Evolutionary conservation across 2,113 vertebrate genomes (phyloP).

Genomic region (Grantiella picta): DNA sequence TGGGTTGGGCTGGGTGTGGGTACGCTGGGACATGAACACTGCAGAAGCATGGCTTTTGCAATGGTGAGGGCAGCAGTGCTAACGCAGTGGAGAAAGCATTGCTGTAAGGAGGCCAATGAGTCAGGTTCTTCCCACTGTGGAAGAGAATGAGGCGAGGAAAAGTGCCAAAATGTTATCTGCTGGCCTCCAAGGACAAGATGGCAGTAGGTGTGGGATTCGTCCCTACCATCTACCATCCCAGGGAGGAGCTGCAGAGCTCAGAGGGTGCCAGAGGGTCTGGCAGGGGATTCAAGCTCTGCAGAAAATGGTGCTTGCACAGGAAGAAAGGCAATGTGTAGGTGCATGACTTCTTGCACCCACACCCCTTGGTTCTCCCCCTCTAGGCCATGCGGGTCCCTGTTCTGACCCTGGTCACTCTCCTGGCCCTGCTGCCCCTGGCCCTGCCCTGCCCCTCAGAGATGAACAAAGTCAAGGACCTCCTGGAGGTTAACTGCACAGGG

Average conservation of each 20-base stretch:
- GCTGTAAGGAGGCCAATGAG: accelerated
- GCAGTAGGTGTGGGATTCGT: neutral
- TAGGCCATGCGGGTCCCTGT: neutral
- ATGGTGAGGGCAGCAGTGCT: neutral
- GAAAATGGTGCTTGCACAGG: accelerated
- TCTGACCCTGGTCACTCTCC: neutral
- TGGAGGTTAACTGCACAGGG: conserved; percentile 37
- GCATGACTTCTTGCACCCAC: neutral
- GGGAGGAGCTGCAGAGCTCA: neutral
- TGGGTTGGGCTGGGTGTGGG: neutral
- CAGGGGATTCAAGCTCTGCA: neutral
- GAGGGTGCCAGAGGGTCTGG: neutral
- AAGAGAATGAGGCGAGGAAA: neutral
- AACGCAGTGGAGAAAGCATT: neutral
- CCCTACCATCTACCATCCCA: neutral
- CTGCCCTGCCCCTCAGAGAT: neutral
- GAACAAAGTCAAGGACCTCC: conserved; percentile 22
- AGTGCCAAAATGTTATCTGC: neutral
- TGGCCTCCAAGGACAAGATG: neutral
- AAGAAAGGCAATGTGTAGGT: neutral
- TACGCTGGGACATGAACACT: neutral
- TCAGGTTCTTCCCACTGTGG: accelerated
- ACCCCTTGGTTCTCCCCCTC: neutral
- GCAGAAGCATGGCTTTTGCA: neutral
- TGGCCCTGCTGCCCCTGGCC: neutral